These are phyloP conservation scores for Thalassophryne amazonica DNA, from an alignment of 2,797 vertebrate species.

Conservation along the genomic window DNA sequence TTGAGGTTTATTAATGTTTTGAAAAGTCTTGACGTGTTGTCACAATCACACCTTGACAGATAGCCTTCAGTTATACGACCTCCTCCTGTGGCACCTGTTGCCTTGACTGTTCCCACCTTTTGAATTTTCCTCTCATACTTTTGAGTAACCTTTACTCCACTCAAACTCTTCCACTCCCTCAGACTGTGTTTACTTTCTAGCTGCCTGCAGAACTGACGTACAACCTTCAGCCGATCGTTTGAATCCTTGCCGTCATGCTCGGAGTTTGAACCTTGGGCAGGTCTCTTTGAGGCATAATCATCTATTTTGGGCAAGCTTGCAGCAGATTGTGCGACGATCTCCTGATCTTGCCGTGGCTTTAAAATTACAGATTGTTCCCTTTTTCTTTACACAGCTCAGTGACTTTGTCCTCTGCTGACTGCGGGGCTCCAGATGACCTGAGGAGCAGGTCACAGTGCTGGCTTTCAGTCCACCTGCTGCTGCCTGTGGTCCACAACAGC, in stretches of 20 bases:
- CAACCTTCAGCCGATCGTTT: conserved; percentile 49
- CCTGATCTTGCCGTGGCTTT: conserved; percentile 36
- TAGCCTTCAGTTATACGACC: no score
- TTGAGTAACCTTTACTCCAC: conserved; percentile 36
- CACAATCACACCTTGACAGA: no score
- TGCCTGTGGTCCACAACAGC: conserved; percentile 31
- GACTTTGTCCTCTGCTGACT: conserved; percentile 33
- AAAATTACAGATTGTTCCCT: conserved; percentile 14
- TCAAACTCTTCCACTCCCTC: conserved; percentile 23
- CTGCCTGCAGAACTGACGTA: conserved; percentile 55
- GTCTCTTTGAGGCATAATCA: conserved; percentile 17
- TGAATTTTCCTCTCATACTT: conserved; percentile 66
- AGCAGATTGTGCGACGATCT: conserved; percentile 22
- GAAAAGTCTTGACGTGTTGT: no score
- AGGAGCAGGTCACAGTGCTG: conserved; percentile 68
- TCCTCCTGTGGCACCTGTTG: no score
- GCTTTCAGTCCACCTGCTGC: conserved; percentile 63
- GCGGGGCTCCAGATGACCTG: conserved; percentile 68
- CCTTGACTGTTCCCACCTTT: conserved; percentile 66
- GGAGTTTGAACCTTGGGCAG: no score
- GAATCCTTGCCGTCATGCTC: conserved; percentile 47
- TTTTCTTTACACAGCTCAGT: conserved; percentile 19
- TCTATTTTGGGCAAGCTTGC: conserved; percentile 8
- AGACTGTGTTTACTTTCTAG: conserved; percentile 50
- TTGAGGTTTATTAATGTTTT: no score